Percentiles rank a stretch among this genome's conserved stretches.
Evolutionary conservation across 2,113 vertebrate species (phyloP).

Genomic region (Daboia siamensis): DNA sequence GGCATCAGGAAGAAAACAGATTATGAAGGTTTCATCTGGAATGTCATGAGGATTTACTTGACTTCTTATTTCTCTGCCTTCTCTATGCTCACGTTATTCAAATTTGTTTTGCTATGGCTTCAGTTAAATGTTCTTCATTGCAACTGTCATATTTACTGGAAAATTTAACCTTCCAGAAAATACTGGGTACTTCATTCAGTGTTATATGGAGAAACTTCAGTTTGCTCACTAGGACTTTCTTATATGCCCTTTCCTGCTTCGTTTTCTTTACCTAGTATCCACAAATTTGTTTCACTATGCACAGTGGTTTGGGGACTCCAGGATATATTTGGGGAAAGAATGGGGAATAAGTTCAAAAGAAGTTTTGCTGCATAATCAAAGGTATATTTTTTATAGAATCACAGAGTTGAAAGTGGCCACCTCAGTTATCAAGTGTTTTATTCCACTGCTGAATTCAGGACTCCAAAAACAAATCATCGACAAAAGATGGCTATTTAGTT

Average conservation of each 20-base stretch:
- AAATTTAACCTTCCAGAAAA: not conserved
- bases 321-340: too few species aligned
- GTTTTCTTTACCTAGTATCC: too few species aligned
- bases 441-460: not conserved
- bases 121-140: not conserved
- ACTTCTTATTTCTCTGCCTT: not conserved
- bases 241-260: too few species aligned
- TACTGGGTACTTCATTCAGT: not conserved
- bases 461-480: not conserved
- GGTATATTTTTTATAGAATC: too few species aligned
- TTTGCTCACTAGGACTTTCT: too few species aligned
- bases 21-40: not conserved
- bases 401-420: too few species aligned
- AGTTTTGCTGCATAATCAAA: too few species aligned
- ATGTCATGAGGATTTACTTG: not conserved
- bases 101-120: not conserved
- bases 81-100: not conserved
- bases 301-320: too few species aligned
- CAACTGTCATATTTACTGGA: not conserved
- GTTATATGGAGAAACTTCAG: too few species aligned
- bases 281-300: too few species aligned
- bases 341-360: too few species aligned
- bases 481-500: not conserved
- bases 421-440: not conserved
- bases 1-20: not conserved